Evolutionary conservation across 2,113 vertebrate species (phyloP).

Genomic region (Dipodomys ordii): DNA sequence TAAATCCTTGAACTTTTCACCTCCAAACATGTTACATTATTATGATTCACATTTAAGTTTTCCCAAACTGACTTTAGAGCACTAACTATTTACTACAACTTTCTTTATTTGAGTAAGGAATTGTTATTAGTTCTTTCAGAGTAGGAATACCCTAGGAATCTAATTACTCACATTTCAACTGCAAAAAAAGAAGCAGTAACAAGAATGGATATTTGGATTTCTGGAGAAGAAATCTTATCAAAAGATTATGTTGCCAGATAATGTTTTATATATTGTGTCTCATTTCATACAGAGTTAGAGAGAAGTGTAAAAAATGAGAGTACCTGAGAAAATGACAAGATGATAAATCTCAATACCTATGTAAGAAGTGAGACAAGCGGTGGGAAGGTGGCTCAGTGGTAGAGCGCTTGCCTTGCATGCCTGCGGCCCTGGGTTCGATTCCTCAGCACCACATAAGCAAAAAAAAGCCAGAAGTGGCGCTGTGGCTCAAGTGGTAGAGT

Average conservation of each 20-base stretch:
- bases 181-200: background rate
- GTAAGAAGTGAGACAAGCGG: background rate
- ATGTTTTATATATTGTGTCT: slow-evolving; percentile 8
- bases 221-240: slow-evolving; percentile 6
- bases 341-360: background rate
- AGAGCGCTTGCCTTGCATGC: too few species aligned
- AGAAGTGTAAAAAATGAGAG: slow-evolving; percentile 4
- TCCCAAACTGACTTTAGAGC: background rate
- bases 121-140: slow-evolving; percentile 27
- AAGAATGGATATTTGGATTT: slow-evolving; percentile 38
- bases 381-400: too few species aligned
- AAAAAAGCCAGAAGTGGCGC: too few species aligned
- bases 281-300: slow-evolving; percentile 4
- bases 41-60: background rate
- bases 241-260: background rate
- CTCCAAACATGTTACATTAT: background rate
- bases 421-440: too few species aligned
- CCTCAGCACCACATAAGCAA: too few species aligned
- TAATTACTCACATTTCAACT: background rate
- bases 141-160: background rate
- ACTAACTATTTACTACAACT: background rate
- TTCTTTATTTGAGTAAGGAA: background rate
- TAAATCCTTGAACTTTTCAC: background rate
- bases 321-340: slow-evolving; percentile 10
- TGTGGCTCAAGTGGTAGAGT: too few species aligned